Evolutionary conservation across 2,888 invertebrate genomes (phyloP), one percentile per base, ranked within the genome.

Genomic region (Ichneumoninae sp.): DNA sequence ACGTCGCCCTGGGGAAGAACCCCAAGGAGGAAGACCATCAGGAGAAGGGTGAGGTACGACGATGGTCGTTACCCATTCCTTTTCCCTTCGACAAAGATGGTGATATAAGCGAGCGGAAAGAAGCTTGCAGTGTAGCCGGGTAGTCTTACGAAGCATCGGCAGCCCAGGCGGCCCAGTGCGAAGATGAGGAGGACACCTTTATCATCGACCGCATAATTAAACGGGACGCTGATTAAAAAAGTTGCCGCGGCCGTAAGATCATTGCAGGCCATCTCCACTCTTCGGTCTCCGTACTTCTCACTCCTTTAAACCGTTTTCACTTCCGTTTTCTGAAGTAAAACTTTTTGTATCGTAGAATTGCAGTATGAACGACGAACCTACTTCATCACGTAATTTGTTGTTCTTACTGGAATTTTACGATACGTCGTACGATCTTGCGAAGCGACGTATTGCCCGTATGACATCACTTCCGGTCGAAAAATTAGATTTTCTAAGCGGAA

Each of bases 191-290:
- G 90, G 91, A 90, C 89, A 91, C 90, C 91, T 92, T 91, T 90
- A 91, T 91, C 92, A 92, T 93, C 93, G 92, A 92, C 90, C 92
- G 91, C 93, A 92, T 93, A 93, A 93, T 93, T 93, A 92, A 93
- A 93, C 91, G 90, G 90, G 90, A 91, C 92, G 92, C 92, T 93
- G 93, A 93, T 93, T 93, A 93, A 93, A 93, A 93, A 93, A 93
- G 92, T 93, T 93, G 91, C 92, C 90, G 89, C 89, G 90, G 88
- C 90, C 90, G 91, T 92, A 92, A 93, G 93, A 92, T 93, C 93
- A 93, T 93, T 93, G 93, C 91, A 90, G 90, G 88, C 88, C 89
- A 82, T 89, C 89, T 91, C 87, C 87, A 83, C 52, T 57, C 10
- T 54, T 7, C 19, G 19, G 22, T 19, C 10, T 26, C 26, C 19